These are phyloP conservation scores for Aelia acuminata DNA, from an alignment of 2,888 invertebrate genomes.

Conservation along the genomic window DNA sequence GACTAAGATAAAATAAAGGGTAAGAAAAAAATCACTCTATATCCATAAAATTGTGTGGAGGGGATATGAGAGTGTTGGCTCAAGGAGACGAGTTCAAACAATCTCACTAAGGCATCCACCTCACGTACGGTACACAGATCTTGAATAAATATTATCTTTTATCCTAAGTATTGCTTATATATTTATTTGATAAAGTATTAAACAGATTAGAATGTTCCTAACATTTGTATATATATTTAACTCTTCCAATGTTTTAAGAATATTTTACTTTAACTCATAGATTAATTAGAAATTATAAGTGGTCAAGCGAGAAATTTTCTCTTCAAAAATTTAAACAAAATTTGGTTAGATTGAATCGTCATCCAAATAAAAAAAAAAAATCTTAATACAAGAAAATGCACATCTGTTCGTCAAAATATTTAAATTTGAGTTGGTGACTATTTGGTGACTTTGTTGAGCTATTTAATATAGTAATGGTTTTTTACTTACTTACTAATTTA, in stretches of 20 bases:
- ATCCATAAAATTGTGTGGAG: neutral
- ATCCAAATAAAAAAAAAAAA: no score
- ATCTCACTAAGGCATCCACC: conserved; percentile 21
- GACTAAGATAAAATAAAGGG: neutral
- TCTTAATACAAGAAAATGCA: no score
- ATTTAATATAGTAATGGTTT: no score
- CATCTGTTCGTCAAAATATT: no score
- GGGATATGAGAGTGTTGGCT: conserved; percentile 17
- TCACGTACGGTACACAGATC: conserved; percentile 24
- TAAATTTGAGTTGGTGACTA: no score
- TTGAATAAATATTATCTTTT: conserved; percentile 33
- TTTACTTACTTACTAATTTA: no score
- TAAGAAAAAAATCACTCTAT: neutral
- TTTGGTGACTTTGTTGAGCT: no score
- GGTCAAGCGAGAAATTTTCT: no score
- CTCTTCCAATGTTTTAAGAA: neutral
- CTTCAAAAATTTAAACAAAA: no score
- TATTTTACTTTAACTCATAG: no score
- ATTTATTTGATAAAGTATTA: conserved; percentile 34
- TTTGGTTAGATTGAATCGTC: no score
- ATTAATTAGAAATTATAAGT: no score
- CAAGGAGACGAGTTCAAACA: conserved; percentile 38
- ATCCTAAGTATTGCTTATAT: neutral
- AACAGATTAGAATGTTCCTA: neutral
- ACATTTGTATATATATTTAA: neutral